Evolutionary conservation across 1,140 invertebrate genomes (phyloP), one percentile per base, ranked within the genome.

Genomic region (Propsilocerus akamusi): DNA sequence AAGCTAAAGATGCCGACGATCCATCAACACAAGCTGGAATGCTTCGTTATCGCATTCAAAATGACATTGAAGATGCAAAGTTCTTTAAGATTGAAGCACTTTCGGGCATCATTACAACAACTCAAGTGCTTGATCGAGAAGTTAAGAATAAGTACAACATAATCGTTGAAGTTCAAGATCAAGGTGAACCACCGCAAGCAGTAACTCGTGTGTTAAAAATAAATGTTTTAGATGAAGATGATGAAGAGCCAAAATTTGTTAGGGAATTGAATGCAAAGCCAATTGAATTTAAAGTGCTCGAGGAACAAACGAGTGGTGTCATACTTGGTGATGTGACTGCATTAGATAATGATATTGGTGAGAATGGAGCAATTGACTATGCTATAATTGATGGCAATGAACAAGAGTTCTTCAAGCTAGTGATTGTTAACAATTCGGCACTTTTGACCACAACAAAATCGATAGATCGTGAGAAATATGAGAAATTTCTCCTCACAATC

Each of bases 1-100:
- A 79, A 1, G 86, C 83, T 0, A 77, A 75, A 8, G 85, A 88
- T 66, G 83, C 84, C 0, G 83, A 88, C 54, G 81, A 85, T 58
- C 77, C 80, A 0, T 78, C 74, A 28, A 73, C 78, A 5, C 76
- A 80, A 0, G 82, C 83, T 24, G 83, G 83, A 3, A 80, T 74
- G 46, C 72, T 88, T 0, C 71, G 69, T 1, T 88, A 82, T 55
- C 80, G 74, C 47, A 80, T 88, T 53, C 64, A 86, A 20, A 76
- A 80, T 51, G 78, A 78, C 50, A 80, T 74, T 14, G 66, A 71
- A 12, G 80, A 84, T 55, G 71, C 81, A 0, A 71, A 74, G 23
- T 61, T 70, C 12, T 85, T 86, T 57, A 65, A 64, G 25, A 83
- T 85, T 17, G 72, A 81, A 59, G 59, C 75, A 0, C 72, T 76